Base-by-base conservation (phyloP, 2,113 vertebrate species). In the Hydrolagus affinis region DNA sequence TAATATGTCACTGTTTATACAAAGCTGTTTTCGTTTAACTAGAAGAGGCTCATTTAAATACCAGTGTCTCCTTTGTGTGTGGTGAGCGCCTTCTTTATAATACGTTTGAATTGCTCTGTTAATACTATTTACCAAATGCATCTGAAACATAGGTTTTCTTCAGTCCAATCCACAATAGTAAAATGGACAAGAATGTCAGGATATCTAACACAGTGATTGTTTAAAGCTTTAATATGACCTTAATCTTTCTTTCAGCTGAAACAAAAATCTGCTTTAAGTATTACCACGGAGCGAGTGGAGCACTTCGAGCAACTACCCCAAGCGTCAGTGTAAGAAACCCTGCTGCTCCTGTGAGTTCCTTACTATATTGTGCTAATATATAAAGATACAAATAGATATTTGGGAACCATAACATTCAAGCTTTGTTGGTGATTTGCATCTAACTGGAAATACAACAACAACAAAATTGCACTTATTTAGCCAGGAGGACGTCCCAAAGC, bases 221-320 rank as follows among this genome's bases (percentile, higher is more conserved):
- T 28, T 66, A 8, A 66, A 83, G 25, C 60, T 83, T 83, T 66
- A 83, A 83, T 66, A 32, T 83, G 78, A 83, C 25, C 78, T 68
- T 66, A 66, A 83, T 88, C n/a, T 90, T 62, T 85, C 56, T 88
- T 92, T 86, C 87, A 99, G 98, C 94, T 86, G 97, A 98, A 94
- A 98, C 96, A 71, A 96, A 95, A 93, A 96, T 98, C 90, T 98
- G 98, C 93, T 99, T 99, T 94, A 97, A 96, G 90, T 99, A 99
- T 88, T 99, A 99, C 91, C 97, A 99, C 1, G 98, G 98, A 0
- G 93, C 96, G 74, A 98, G 93, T 0, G 97, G 98, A 88, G 96
- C 96, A 0, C 92, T 99, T 85, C 90, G 97, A 89, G 98, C 98
- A 4, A 98, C 96, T 4, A 99, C 98, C 25, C 95, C 96, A 0